Evolutionary conservation across 2,797 vertebrate species (phyloP).

Genomic region (Botia kubotai): DNA sequence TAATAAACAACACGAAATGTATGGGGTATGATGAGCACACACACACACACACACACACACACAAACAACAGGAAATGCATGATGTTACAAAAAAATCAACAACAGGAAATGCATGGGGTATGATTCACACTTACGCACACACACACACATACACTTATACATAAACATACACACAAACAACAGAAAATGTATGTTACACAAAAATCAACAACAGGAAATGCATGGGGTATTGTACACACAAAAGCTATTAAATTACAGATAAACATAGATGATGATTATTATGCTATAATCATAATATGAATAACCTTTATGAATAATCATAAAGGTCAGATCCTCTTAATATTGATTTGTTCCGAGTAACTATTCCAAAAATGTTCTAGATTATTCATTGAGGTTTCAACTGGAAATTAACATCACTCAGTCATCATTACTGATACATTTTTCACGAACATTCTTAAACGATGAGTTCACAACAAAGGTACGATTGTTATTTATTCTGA

Average conservation of each 20-base stretch:
- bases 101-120: neutral
- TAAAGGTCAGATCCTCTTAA: neutral
- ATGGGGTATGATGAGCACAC: neutral
- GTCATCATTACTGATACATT: neutral
- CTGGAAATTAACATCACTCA: neutral
- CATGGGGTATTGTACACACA: neutral
- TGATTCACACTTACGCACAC: neutral
- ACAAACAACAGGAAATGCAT: no score
- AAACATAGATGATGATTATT: neutral
- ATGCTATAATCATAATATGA: neutral
- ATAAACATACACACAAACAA: no score
- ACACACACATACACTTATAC: no score
- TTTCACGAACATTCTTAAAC: neutral
- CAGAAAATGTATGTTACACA: no score
- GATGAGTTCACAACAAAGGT: neutral
- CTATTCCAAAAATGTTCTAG: neutral
- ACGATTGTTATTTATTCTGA: neutral
- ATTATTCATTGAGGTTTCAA: neutral
- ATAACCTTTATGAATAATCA: neutral
- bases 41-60: neutral
- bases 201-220: neutral
- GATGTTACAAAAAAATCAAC: no score
- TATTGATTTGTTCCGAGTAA: neutral
- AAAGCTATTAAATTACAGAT: neutral
- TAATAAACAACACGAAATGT: slow-evolving; percentile 4